Evolutionary conservation across 2,113 vertebrate genomes (phyloP).

Genomic region (Paralichthys olivaceus): DNA sequence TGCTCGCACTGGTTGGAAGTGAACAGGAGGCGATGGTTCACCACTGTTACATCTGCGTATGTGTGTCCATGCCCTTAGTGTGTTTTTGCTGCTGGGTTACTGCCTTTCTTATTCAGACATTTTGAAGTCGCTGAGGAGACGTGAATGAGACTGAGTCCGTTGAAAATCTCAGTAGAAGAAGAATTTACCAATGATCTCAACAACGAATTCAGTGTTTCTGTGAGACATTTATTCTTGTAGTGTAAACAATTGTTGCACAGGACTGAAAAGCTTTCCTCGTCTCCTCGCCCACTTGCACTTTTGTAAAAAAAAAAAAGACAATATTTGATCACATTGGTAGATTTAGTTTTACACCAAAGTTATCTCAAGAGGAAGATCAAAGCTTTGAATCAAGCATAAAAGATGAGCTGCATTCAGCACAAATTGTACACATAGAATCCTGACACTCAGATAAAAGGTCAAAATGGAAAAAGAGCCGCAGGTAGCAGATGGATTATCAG

Average conservation of each 20-base stretch:
- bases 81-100: conserved; percentile 12
- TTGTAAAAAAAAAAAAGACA: background rate
- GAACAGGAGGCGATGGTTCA: too few species aligned
- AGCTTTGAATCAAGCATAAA: conserved; percentile 6
- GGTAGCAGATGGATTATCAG: background rate
- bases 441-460: background rate
- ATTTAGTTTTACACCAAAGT: conserved; percentile 5
- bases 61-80: too few species aligned
- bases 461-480: conserved; percentile 11
- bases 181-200: conserved; percentile 9
- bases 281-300: conserved; percentile 3
- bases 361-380: conserved; percentile 43
- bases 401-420: background rate
- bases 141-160: background rate
- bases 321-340: background rate
- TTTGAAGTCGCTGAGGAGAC: background rate
- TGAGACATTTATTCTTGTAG: conserved; percentile 3
- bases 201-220: background rate
- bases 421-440: background rate
- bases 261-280: conserved; percentile 15
- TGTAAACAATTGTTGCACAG: conserved; percentile 26
- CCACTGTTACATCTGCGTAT: too few species aligned
- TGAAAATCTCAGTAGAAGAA: background rate
- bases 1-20: too few species aligned
- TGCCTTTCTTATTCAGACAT: conserved; percentile 1